Conservation (phyloP, 2,797 vertebrate species). For the Taenioides sp. region DNA sequence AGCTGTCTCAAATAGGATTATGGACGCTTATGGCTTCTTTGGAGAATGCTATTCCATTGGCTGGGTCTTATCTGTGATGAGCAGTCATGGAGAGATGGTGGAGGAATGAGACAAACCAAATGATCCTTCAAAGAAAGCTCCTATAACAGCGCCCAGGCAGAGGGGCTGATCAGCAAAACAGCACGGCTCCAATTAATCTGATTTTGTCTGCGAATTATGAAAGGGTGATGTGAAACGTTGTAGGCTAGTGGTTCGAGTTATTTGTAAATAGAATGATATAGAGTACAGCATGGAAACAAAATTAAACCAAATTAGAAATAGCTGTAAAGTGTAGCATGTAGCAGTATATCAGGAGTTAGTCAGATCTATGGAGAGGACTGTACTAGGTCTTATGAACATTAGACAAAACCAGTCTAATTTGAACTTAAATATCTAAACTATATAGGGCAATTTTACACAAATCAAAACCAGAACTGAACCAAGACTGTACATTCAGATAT, state of each 20-base stretch:
- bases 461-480: not conserved
- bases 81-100: constrained; percentile 69
- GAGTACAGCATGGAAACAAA: not conserved
- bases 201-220: constrained; percentile 34
- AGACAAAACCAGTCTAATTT: not conserved
- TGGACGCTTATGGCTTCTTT: constrained; percentile 71
- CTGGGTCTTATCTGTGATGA: constrained; percentile 76
- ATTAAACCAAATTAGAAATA: not conserved
- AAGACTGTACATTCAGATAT: not conserved
- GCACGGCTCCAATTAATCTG: constrained; percentile 32
- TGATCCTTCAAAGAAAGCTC: constrained; percentile 37
- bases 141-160: constrained; percentile 3
- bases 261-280: not conserved
- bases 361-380: not conserved
- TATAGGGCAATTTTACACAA: not conserved
- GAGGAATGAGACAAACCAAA: constrained; percentile 58
- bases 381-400: not conserved
- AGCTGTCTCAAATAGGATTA: constrained; percentile 81
- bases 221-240: constrained; percentile 7
- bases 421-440: too few relatives aligned
- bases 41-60: constrained; percentile 66
- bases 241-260: not conserved
- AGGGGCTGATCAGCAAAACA: constrained; percentile 27
- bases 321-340: not conserved
- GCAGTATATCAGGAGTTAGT: not conserved